phyloP scores from a whole-genome alignment of 2,113 vertebrate genomes.

The Colaptes auratus region DNA sequence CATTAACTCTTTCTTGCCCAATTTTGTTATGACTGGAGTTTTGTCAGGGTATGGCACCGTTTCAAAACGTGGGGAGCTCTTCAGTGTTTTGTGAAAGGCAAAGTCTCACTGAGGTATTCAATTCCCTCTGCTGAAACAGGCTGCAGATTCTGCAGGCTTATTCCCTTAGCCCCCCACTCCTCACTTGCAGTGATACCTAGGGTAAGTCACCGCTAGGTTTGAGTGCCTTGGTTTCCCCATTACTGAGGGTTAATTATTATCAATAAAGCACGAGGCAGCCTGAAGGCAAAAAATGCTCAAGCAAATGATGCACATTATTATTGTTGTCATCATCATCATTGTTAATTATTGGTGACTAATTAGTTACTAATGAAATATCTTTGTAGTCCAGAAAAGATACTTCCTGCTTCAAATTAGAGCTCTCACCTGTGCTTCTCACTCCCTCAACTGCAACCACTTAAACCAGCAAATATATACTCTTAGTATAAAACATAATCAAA shows the following conservation, averaged over 20 bases:
- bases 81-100: not conserved
- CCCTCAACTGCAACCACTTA: not conserved
- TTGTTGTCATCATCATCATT: not conserved
- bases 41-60: not conserved
- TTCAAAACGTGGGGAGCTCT: not conserved
- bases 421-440: not conserved
- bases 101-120: not conserved
- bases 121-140: not conserved
- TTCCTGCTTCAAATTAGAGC: not conserved
- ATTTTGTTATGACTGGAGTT: not conserved
- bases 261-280: not conserved
- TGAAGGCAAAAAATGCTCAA: not conserved
- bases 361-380: not conserved
- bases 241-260: not conserved
- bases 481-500: not conserved
- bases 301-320: not conserved
- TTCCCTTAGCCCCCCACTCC: not conserved
- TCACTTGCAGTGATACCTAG: not conserved
- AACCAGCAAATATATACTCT: not conserved
- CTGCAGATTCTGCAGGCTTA: not conserved
- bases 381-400: not conserved
- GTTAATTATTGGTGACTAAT: not conserved
- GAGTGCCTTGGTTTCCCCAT: not conserved
- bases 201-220: not conserved
- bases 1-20: constrained; percentile 54